A percentile compares a stretch with the other conserved stretches of the same genome.
Conservation (phyloP, 2,888 invertebrate genomes). For the Zhengitettix transpicula region DNA sequence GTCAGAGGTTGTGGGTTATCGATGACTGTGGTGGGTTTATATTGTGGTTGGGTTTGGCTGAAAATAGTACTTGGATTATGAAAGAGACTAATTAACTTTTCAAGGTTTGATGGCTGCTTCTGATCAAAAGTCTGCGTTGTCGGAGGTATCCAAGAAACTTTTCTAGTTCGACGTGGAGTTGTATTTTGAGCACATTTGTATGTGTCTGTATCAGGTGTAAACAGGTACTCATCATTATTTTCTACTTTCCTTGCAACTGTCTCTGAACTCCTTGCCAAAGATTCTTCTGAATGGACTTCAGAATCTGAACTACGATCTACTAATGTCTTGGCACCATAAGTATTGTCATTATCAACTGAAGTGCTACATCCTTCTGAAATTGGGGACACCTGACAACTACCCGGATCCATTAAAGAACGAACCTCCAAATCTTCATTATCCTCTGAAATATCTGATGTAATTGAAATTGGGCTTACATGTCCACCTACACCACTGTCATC, state of each 20-base stretch:
- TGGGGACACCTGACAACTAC: not conserved
- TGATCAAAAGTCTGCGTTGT: slow-evolving; percentile 28
- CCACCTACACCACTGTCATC: not conserved
- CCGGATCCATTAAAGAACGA: not conserved
- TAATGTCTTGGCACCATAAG: too few species aligned
- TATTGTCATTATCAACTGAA: too few species aligned
- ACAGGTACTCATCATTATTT: too few species aligned
- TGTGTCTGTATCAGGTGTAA: too few species aligned
- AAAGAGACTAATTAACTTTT: slow-evolving; percentile 46
- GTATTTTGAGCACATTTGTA: not conserved
- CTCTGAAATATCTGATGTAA: not conserved
- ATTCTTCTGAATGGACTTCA: too few species aligned
- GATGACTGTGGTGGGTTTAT: slow-evolving; percentile 1
- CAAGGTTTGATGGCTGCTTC: slow-evolving; percentile 37
- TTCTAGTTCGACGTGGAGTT: slow-evolving; percentile 29
- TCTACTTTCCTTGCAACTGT: too few species aligned
- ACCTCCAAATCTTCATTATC: slow-evolving; percentile 5
- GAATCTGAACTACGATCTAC: too few species aligned
- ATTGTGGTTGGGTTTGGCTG: slow-evolving; percentile 5
- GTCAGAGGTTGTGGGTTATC: slow-evolving; percentile 1
- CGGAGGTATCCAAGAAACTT: slow-evolving; percentile 41
- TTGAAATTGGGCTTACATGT: not conserved
- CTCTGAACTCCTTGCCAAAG: too few species aligned
- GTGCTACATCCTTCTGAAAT: too few species aligned
- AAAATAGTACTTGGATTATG: slow-evolving; percentile 32